phyloP scores from a whole-genome alignment of 92 coral and sea anemone species.

The Isaurus tuberculatus region DNA sequence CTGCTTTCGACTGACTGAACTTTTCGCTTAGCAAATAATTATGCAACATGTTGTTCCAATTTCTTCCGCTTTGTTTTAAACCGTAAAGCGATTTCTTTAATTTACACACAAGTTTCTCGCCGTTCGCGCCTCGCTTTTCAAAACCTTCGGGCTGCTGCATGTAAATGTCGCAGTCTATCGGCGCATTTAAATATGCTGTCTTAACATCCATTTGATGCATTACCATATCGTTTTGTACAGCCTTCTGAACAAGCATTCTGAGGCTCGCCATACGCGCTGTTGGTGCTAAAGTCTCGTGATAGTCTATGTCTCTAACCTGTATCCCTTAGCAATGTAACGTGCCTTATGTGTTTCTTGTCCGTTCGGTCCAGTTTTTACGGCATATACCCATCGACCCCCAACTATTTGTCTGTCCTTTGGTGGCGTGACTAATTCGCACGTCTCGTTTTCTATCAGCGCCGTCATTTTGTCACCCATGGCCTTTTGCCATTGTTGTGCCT shows the following conservation, averaged over 20 bases:
- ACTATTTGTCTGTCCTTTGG: conserved; percentile 66
- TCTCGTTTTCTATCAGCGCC: conserved; percentile 60
- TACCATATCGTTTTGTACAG: conserved; percentile 22
- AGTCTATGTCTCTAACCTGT: conserved; percentile 56
- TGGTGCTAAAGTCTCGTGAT: conserved; percentile 30
- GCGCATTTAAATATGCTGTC: conserved; percentile 9
- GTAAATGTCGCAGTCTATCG: conserved; percentile 19
- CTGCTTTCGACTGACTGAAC: conserved; percentile 29
- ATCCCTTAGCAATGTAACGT: conserved; percentile 22
- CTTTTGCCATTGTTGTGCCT: conserved; percentile 63
- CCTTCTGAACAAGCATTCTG: conserved; percentile 7
- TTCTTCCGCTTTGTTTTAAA: conserved; percentile 41
- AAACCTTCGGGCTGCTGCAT: conserved; percentile 46
- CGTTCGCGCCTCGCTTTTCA: conserved; percentile 19
- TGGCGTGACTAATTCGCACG: conserved; percentile 65
- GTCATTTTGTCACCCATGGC: conserved; percentile 66
- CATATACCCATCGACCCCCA: conserved; percentile 65
- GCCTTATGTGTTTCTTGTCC: too few species aligned
- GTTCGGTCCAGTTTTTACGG: too few species aligned
- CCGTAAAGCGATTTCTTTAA: too few species aligned
- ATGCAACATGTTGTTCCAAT: conserved; percentile 44
- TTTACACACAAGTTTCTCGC: conserved; percentile 21
- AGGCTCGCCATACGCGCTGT: conserved; percentile 16
- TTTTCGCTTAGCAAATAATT: conserved; percentile 13
- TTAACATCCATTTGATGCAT: conserved; percentile 17